Conservation (phyloP, 2,888 invertebrate genomes). For the Cantharis rustica region DNA sequence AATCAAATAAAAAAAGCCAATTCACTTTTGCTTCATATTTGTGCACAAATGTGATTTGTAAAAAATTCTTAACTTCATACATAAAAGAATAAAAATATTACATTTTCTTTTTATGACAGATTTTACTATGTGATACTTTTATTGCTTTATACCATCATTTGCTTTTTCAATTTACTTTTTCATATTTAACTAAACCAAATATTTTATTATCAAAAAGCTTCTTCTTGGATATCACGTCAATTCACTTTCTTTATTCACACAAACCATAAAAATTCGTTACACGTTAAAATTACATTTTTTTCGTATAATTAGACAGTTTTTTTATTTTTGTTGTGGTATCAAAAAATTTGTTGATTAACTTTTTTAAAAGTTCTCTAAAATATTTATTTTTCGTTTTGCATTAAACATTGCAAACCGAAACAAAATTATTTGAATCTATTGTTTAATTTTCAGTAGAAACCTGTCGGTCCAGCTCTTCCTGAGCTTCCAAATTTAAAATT, state of each 20-base stretch:
- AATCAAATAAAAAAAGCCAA: conserved; percentile 21
- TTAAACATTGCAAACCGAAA: background rate
- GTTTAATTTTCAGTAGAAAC: background rate
- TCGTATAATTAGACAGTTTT: too few relatives aligned
- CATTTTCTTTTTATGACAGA: background rate
- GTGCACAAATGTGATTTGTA: conserved; percentile 4
- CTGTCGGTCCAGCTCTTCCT: background rate
- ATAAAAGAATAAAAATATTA: conserved; percentile 4
- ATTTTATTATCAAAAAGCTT: background rate
- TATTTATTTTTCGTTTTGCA: background rate
- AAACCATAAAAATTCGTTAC: background rate
- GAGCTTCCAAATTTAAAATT: too few relatives aligned
- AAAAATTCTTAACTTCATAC: conserved; percentile 4
- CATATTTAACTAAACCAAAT: background rate
- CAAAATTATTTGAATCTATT: background rate
- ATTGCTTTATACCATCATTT: conserved; percentile 2
- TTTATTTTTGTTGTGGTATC: background rate
- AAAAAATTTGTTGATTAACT: background rate
- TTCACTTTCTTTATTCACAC: background rate
- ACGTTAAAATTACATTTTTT: background rate
- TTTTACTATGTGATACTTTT: conserved; percentile 1
- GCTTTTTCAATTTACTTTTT: background rate
- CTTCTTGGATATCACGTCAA: background rate
- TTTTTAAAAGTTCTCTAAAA: background rate
- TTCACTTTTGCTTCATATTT: conserved; percentile 13